A percentile compares a stretch with the other conserved stretches of the same genome.
phyloP scores from a whole-genome alignment of 2,113 vertebrate species.

The Podarcis muralis region DNA sequence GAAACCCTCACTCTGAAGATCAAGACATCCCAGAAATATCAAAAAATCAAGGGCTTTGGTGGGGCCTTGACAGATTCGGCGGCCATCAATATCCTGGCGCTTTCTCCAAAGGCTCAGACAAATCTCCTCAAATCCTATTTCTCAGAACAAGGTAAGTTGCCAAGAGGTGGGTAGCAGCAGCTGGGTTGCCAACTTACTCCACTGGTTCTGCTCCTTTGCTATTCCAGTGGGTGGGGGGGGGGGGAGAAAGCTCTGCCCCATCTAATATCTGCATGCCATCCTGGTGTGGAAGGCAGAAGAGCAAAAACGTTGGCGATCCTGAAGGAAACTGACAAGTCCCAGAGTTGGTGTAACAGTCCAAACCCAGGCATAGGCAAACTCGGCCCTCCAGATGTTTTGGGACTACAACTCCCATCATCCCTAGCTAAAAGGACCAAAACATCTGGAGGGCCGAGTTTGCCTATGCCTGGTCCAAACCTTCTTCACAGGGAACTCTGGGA shows the following conservation, averaged over 20 bases:
- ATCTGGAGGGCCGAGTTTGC: too few species aligned
- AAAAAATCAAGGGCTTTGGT: constrained; percentile 86
- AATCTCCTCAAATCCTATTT: constrained; percentile 88
- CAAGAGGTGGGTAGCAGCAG: too few species aligned
- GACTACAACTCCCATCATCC: too few species aligned
- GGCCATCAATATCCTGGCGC: constrained; percentile 86
- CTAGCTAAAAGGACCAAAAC: too few species aligned
- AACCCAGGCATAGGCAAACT: too few species aligned
- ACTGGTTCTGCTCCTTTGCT: background rate
- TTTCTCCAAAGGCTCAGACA: constrained; percentile 76
- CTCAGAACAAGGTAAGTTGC: constrained; percentile 76
- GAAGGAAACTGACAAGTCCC: too few species aligned
- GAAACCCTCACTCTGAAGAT: constrained; percentile 80
- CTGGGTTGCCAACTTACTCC: background rate
- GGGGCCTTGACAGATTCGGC: constrained; percentile 89
- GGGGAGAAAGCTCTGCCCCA: background rate
- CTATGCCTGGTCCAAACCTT: too few species aligned
- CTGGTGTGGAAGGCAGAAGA: too few species aligned
- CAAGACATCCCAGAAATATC: constrained; percentile 79
- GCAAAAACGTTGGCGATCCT: too few species aligned
- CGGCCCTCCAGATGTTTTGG: too few species aligned
- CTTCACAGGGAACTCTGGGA: too few species aligned
- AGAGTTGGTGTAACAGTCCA: too few species aligned
- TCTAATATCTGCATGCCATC: background rate
- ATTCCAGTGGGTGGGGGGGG: background rate